A percentile compares a stretch with the other conserved stretches of the same genome.
phyloP scores from a whole-genome alignment of 64 coral and sea anemone species.

The Anthopleura sola region DNA sequence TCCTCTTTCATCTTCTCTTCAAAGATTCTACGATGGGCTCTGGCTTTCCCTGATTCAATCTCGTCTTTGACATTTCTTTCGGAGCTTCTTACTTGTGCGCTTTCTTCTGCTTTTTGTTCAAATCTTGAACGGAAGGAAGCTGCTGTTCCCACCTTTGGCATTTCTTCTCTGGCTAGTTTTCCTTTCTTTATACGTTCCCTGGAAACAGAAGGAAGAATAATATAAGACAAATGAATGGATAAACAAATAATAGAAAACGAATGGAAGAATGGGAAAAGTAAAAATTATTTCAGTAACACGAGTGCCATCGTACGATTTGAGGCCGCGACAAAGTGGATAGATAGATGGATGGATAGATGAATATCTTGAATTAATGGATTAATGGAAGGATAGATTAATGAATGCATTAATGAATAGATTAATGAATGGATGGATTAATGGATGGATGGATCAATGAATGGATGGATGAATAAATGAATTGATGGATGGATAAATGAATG shows the following conservation, averaged over 20 bases:
- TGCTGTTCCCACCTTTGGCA: conserved; percentile 35
- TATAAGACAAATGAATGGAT: not conserved
- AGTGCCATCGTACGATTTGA: not conserved
- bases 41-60: conserved; percentile 30
- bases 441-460: too few species aligned
- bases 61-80: conserved; percentile 5
- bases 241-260: not conserved
- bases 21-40: conserved; percentile 35
- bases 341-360: not conserved
- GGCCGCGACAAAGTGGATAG: not conserved
- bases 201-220: not conserved
- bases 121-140: conserved; percentile 38
- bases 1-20: conserved; percentile 32
- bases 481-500: too few species aligned
- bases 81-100: conserved; percentile 14
- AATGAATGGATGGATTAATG: not conserved
- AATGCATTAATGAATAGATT: not conserved
- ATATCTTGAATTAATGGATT: too few species aligned
- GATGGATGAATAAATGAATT: too few species aligned
- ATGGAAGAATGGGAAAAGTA: not conserved
- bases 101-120: conserved; percentile 54
- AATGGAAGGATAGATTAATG: not conserved
- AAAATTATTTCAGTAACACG: not conserved
- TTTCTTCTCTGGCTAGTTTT: conserved; percentile 30
- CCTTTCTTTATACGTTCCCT: conserved; percentile 19